Percentiles rank a stretch among this genome's conserved stretches.
These are phyloP conservation scores for Drosophila atripex DNA, from an alignment of 2,888 invertebrate genomes.

Conservation along the genomic window DNA sequence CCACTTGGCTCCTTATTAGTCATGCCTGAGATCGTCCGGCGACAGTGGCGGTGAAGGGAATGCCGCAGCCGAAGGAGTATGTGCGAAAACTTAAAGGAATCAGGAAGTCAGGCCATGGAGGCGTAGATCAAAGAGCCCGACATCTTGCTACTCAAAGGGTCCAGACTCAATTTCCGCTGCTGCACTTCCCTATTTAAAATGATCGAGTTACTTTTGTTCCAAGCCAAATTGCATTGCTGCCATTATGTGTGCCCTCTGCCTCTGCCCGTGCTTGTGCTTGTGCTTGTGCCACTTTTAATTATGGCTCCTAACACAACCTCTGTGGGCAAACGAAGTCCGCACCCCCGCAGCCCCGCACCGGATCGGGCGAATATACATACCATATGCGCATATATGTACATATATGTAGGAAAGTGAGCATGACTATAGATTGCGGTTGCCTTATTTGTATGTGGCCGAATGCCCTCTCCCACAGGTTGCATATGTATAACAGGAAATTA, in stretches of 20 bases:
- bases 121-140: background rate
- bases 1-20: conserved; percentile 67
- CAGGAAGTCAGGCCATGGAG: background rate
- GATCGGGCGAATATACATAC: background rate
- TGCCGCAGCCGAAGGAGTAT: conserved; percentile 16
- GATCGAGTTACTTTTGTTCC: conserved; percentile 10
- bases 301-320: conserved; percentile 2
- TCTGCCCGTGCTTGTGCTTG: too few relatives aligned
- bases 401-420: too few relatives aligned
- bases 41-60: conserved; percentile 52
- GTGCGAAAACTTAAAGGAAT: conserved; percentile 16
- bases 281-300: conserved; percentile 17
- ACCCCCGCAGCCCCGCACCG: background rate
- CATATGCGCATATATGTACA: background rate
- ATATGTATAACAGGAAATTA: conserved; percentile 55
- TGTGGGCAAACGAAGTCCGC: background rate
- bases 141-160: background rate
- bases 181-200: background rate
- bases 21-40: conserved; percentile 56
- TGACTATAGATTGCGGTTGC: conserved; percentile 11
- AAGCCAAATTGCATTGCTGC: conserved; percentile 14
- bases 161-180: background rate
- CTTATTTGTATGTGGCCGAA: background rate
- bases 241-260: conserved; percentile 17
- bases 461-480: conserved; percentile 6